Conservation (phyloP, 2,888 invertebrate species). For the Tiphia femorata region DNA sequence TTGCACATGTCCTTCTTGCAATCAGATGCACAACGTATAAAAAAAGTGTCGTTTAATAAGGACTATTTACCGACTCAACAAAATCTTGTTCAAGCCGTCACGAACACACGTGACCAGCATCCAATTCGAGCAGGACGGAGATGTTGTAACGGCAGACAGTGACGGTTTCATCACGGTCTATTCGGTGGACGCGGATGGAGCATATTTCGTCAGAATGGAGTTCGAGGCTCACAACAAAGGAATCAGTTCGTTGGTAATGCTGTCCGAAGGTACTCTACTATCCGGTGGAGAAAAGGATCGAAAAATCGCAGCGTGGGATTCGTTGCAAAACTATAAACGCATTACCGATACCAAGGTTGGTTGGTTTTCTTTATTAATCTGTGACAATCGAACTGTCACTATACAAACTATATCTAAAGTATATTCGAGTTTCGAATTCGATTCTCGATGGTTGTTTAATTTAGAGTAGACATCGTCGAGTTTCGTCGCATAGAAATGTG, state of each 20-base stretch:
- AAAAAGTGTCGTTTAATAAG: neutral
- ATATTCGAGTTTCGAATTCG: too few species aligned
- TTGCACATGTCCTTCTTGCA: too few species aligned
- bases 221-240: constrained; percentile 92
- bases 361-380: neutral
- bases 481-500: too few species aligned
- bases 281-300: constrained; percentile 93
- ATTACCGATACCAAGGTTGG: constrained; percentile 89
- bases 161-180: constrained; percentile 93
- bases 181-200: constrained; percentile 89
- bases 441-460: too few species aligned
- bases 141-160: constrained; percentile 92
- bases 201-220: constrained; percentile 89
- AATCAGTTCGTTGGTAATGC: constrained; percentile 87
- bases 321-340: constrained; percentile 88
- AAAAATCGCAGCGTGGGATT: constrained; percentile 93
- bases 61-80: constrained; percentile 15
- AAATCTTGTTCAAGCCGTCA: constrained; percentile 82
- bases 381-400: neutral
- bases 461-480: too few species aligned
- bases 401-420: too few species aligned
- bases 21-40: too few species aligned
- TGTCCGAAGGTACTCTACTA: constrained; percentile 90
- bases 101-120: constrained; percentile 88
- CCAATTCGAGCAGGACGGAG: constrained; percentile 92